Evolutionary conservation across 1,140 invertebrate genomes (phyloP).

Genomic region (Achroia grisella): DNA sequence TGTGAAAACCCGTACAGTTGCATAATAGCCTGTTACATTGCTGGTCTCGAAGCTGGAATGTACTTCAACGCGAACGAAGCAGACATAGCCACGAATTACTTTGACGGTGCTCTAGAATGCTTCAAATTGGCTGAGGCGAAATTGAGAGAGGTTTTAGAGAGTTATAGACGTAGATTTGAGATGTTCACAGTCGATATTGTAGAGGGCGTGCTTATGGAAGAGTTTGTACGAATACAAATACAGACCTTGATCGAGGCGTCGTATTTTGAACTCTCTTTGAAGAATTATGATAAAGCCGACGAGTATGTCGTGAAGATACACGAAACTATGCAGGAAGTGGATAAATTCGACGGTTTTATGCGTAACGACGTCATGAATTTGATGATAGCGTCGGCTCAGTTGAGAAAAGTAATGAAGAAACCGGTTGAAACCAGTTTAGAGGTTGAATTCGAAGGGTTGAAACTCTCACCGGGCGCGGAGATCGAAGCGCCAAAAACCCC

Average conservation of each 20-base stretch:
- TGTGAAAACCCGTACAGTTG: conserved; percentile 23
- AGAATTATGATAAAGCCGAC: conserved; percentile 25
- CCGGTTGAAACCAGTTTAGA: conserved; percentile 19
- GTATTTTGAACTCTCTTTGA: conserved; percentile 34
- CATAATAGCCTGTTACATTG: conserved; percentile 21
- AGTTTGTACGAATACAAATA: conserved; percentile 23
- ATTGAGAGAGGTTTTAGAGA: conserved; percentile 15
- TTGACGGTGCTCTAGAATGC: conserved; percentile 25
- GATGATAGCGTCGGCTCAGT: conserved; percentile 27
- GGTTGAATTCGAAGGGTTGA: conserved; percentile 35
- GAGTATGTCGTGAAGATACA: conserved; percentile 34
- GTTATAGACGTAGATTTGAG: conserved; percentile 15
- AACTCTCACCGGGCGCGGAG: conserved; percentile 18
- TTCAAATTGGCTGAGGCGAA: conserved; percentile 28
- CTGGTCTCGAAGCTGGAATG: conserved; percentile 34
- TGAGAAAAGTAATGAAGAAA: conserved; percentile 17
- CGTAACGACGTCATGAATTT: conserved; percentile 45
- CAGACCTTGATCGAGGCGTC: conserved; percentile 40
- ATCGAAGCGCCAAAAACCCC: conserved; percentile 30
- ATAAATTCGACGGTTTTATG: conserved; percentile 22
- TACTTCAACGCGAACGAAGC: conserved; percentile 40
- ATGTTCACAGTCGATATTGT: conserved; percentile 21
- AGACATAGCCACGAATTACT: conserved; percentile 46
- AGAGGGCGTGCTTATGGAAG: conserved; percentile 2
- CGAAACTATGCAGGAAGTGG: conserved; percentile 28